Evolutionary conservation across 37 sponge, comb jelly and placozoan species (phyloP).

Genomic region (Diacarnus erythraeanus): DNA sequence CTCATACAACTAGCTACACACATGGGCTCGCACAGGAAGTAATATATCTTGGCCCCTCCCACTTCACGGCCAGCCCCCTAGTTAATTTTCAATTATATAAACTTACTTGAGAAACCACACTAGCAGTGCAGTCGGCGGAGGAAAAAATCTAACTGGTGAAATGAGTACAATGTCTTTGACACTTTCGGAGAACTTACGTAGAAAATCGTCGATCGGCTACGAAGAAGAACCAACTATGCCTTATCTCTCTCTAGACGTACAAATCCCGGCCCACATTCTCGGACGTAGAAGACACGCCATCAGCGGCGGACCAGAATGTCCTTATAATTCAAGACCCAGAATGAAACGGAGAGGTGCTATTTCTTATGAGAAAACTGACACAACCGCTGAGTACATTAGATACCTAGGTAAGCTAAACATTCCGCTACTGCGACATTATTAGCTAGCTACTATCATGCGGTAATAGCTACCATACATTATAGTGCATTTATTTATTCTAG

Average conservation of each 20-base stretch:
- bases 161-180: too few species aligned
- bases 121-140: too few species aligned
- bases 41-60: too few species aligned
- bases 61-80: too few species aligned
- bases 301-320: constrained; percentile 12
- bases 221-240: not conserved
- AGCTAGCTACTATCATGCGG: not conserved
- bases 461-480: not conserved
- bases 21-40: too few species aligned
- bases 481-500: not conserved
- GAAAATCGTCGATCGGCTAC: not conserved
- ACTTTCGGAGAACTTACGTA: not conserved
- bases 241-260: constrained; percentile 27
- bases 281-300: constrained; percentile 40
- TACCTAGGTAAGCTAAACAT: constrained; percentile 10
- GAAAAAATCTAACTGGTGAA: too few species aligned
- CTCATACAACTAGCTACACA: too few species aligned
- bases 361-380: constrained; percentile 50
- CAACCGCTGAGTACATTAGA: constrained; percentile 61
- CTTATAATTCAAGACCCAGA: constrained; percentile 30
- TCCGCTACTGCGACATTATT: not conserved
- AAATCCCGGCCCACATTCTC: constrained; percentile 28
- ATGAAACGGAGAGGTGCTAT: constrained; percentile 59
- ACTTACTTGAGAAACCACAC: too few species aligned
- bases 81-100: too few species aligned